A percentile compares a stretch with the other conserved stretches of the same genome.
Conservation (phyloP, 2,888 invertebrate genomes). For the Phorcus lineatus region DNA sequence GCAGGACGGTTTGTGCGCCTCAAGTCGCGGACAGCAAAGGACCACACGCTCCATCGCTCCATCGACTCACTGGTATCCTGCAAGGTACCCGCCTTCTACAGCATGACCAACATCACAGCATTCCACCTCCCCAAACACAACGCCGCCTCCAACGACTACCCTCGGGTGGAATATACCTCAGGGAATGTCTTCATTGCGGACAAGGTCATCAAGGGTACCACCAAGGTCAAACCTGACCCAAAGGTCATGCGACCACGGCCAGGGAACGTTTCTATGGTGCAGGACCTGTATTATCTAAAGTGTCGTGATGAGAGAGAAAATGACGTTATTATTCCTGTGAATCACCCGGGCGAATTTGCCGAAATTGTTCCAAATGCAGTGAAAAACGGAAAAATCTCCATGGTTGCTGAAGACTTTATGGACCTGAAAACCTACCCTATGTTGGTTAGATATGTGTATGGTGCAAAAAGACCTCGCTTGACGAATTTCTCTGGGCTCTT, state of each 20-base stretch:
- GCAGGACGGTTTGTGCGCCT: constrained; percentile 62
- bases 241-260: constrained; percentile 23
- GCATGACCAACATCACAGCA: constrained; percentile 55
- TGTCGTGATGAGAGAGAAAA: constrained; percentile 60
- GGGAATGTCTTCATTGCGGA: constrained; percentile 63
- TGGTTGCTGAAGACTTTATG: constrained; percentile 53
- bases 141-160: constrained; percentile 43
- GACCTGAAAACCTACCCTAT: constrained; percentile 59
- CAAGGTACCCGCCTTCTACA: constrained; percentile 58
- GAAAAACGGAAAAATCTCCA: constrained; percentile 53
- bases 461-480: constrained; percentile 55
- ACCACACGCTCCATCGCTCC: constrained; percentile 51
- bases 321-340: constrained; percentile 49
- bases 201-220: constrained; percentile 24
- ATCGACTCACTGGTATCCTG: constrained; percentile 53
- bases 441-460: constrained; percentile 61
- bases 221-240: constrained; percentile 20
- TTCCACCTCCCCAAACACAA: constrained; percentile 43
- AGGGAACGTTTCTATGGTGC: background rate
- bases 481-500: constrained; percentile 59
- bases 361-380: constrained; percentile 52
- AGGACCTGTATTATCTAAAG: constrained; percentile 39
- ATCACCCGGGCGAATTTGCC: constrained; percentile 58
- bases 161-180: constrained; percentile 54
- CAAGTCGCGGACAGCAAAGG: constrained; percentile 61